Percentiles rank a stretch among this genome's conserved stretches.
Conservation (phyloP, 2,113 vertebrate species). For the Centropus bengalensis region DNA sequence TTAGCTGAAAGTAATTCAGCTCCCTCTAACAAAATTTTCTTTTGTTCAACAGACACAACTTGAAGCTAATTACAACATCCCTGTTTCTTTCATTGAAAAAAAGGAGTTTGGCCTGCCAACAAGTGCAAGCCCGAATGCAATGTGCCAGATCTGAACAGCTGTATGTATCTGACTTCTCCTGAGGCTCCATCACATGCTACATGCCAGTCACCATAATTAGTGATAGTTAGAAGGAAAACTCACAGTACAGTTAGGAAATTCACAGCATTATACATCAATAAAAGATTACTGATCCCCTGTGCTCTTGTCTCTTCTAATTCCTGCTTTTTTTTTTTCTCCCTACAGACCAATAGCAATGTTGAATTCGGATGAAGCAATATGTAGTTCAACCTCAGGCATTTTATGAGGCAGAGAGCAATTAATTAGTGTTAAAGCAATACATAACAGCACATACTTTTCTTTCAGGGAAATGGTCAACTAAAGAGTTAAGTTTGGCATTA, state of each 20-base stretch:
- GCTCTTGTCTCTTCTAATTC: conserved; percentile 58
- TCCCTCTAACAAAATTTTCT: background rate
- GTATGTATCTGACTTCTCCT: conserved; percentile 28
- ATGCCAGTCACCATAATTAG: conserved; percentile 54
- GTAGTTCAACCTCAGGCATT: conserved; percentile 52
- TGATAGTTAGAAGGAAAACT: conserved; percentile 7
- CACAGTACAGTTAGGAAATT: conserved; percentile 25
- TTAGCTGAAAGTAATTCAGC: background rate
- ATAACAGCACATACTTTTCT: background rate
- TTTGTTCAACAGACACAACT: background rate
- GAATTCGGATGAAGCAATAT: conserved; percentile 55
- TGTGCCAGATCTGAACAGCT: conserved; percentile 34
- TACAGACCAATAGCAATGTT: conserved; percentile 31
- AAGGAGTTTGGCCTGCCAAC: background rate
- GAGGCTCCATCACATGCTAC: conserved; percentile 43
- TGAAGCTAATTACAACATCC: background rate
- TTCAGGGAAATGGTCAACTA: background rate
- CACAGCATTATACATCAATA: conserved; percentile 64
- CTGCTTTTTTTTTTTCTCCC: conserved; percentile 27
- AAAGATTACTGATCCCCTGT: conserved; percentile 56
- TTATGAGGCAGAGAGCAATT: conserved; percentile 54
- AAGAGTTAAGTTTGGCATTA: conserved; percentile 1
- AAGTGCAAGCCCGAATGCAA: background rate
- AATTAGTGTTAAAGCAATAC: conserved; percentile 20
- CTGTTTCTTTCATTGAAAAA: background rate